Evolutionary conservation across 2,888 invertebrate species (phyloP), one percentile per base, ranked within the genome.

Genomic region (Boloria selene): DNA sequence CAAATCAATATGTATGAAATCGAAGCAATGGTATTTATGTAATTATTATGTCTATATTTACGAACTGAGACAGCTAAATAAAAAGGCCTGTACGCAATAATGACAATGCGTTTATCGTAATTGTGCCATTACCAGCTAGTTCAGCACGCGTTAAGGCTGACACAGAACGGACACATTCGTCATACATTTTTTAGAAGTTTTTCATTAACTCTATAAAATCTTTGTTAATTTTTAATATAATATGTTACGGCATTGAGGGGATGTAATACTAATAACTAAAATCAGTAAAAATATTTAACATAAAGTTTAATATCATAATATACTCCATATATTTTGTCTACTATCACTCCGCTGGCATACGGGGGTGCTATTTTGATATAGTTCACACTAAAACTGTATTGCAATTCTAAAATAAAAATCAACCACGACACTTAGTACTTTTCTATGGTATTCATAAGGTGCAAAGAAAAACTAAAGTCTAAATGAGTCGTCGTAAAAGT

Each of bases 91-190:
- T 67, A 74, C 70, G 70, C 72, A 72, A 74, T 74, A 75, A 73
- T 74, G 73, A 75, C 76, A 74, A 75, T 72, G 73, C 73, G 69
- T 74, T 75, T 75, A 75, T 70, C 70, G 72, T 72, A 76, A 74
- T 74, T 69, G 72, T 64, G 62, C 69, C 67, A 69, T 69, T 72
- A 72, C 68, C 64, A 67, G 62, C 60, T 22, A 67, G 71, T 72
- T 61, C 16, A 64, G 49, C 53, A 31, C n/a, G 61, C 53, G 14
- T 65, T 56, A 64, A 70, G 68, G 56, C 50, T 52, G 52, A 26
- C 47, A 47, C 42, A 52, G 31, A 54, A 67, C 62, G 7, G n/a
- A 56, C 22, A 26, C n/a, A 42, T 38, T 38, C 53, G n/a, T 53
- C 5, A 38, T 16, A 52, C n/a, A n/a, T n/a, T 2, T 22, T 22